A percentile compares a stretch with the other conserved stretches of the same genome.
These are phyloP conservation scores for Austrofundulus limnaeus DNA, from an alignment of 2,113 vertebrate species.

Conservation along the genomic window DNA sequence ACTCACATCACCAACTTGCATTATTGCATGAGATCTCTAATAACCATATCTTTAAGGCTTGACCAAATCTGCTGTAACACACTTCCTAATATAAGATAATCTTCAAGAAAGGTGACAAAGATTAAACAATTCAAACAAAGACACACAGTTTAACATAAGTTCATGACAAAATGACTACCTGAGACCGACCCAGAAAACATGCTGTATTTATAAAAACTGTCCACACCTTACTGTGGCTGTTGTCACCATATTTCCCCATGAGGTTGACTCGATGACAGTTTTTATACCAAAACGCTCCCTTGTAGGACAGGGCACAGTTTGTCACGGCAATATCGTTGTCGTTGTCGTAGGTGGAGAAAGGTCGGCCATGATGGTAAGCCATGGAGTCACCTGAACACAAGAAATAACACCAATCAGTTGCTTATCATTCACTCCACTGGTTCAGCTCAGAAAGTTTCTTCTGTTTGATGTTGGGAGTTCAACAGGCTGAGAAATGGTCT, in stretches of 20 bases:
- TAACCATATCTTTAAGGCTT: too few species aligned
- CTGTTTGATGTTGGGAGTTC: not conserved
- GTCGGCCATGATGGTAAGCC: slow-evolving; percentile 90
- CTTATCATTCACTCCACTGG: not conserved
- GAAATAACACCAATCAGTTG: not conserved
- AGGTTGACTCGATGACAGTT: slow-evolving; percentile 97
- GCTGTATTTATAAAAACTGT: not conserved
- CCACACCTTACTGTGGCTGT: slow-evolving; percentile 92
- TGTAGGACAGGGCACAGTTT: slow-evolving; percentile 96
- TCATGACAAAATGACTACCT: not conserved
- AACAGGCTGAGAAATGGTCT: not conserved
- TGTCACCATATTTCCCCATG: slow-evolving; percentile 92
- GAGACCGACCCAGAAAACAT: not conserved
- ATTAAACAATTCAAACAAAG: too few species aligned
- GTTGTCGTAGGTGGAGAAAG: slow-evolving; percentile 96
- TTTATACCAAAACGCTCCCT: slow-evolving; percentile 98
- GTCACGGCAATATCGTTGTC: slow-evolving; percentile 95
- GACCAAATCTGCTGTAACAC: too few species aligned
- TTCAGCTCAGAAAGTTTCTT: not conserved
- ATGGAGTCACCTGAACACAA: slow-evolving; percentile 89
- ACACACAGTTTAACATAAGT: too few species aligned
- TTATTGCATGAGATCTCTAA: too few species aligned
- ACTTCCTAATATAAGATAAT: too few species aligned
- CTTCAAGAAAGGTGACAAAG: too few species aligned
- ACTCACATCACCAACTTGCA: too few species aligned